These are phyloP conservation scores for Gnathonemus echidnorhynchus DNA, from an alignment of 2,113 vertebrate genomes.

Conservation along the genomic window DNA sequence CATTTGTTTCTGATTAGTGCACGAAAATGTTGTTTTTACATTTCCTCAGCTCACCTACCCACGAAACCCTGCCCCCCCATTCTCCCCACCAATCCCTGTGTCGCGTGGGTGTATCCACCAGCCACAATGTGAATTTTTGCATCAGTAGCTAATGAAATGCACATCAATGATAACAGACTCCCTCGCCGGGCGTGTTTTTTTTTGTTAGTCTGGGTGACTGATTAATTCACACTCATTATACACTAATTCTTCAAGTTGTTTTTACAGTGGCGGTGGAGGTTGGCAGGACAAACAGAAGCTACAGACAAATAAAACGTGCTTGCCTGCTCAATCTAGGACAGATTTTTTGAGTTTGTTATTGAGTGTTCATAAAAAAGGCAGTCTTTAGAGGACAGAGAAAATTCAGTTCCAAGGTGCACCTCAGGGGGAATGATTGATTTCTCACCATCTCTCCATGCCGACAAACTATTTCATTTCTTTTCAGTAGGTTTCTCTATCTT, in stretches of 20 bases:
- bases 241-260: neutral
- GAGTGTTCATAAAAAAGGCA: neutral
- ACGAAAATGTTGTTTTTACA: neutral
- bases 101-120: neutral
- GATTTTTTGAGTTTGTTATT: neutral
- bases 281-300: neutral
- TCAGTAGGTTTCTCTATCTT: neutral
- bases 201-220: neutral
- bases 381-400: neutral
- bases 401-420: neutral
- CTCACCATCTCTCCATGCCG: neutral
- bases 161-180: neutral
- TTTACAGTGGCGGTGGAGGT: neutral
- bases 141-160: neutral
- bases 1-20: neutral
- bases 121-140: neutral
- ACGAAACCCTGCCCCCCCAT: neutral
- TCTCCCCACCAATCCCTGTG: neutral
- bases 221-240: neutral
- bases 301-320: neutral
- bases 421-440: neutral
- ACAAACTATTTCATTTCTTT: constrained; percentile 2
- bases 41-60: neutral
- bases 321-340: neutral
- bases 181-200: neutral